Conservation (phyloP, 2,797 vertebrate species). For the Liasis olivaceus region DNA sequence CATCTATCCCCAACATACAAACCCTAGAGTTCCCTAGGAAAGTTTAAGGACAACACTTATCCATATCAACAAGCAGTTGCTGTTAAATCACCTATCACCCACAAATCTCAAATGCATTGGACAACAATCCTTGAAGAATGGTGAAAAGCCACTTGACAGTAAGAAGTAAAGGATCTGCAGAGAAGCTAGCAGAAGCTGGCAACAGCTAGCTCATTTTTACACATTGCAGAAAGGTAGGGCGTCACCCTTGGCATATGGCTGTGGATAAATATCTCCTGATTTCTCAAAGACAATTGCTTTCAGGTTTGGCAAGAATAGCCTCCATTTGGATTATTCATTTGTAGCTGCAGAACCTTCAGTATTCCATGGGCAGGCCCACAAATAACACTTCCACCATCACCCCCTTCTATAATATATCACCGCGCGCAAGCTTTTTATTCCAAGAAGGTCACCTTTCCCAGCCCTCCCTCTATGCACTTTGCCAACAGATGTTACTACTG, state of each 20-base stretch:
- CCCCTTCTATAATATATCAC: slow-evolving; percentile 5
- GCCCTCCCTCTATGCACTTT: slow-evolving; percentile 41
- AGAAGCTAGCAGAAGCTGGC: slow-evolving; percentile 22
- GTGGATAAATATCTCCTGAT: slow-evolving; percentile 40
- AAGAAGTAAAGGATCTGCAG: slow-evolving; percentile 24
- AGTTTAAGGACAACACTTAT: neutral
- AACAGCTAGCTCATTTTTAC: slow-evolving; percentile 24
- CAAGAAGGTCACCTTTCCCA: slow-evolving; percentile 62
- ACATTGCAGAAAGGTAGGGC: slow-evolving; percentile 3
- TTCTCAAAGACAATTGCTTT: slow-evolving; percentile 61
- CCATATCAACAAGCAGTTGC: neutral
- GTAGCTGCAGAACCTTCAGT: slow-evolving; percentile 39
- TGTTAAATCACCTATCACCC: neutral
- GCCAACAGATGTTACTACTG: slow-evolving; percentile 27
- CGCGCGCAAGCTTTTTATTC: slow-evolving; percentile 45
- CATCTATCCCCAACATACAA: neutral
- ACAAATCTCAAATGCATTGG: neutral
- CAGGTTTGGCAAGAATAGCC: slow-evolving; percentile 47
- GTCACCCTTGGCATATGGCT: slow-evolving; percentile 37
- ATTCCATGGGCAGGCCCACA: slow-evolving; percentile 46
- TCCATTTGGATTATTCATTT: slow-evolving; percentile 41
- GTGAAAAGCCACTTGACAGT: slow-evolving; percentile 43
- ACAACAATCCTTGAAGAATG: neutral
- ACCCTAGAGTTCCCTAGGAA: neutral
- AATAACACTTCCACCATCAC: slow-evolving; percentile 13